Evolutionary conservation across 2,113 vertebrate genomes (phyloP), one percentile per base, ranked within the genome.

Genomic region (Dromaius novaehollandiae): DNA sequence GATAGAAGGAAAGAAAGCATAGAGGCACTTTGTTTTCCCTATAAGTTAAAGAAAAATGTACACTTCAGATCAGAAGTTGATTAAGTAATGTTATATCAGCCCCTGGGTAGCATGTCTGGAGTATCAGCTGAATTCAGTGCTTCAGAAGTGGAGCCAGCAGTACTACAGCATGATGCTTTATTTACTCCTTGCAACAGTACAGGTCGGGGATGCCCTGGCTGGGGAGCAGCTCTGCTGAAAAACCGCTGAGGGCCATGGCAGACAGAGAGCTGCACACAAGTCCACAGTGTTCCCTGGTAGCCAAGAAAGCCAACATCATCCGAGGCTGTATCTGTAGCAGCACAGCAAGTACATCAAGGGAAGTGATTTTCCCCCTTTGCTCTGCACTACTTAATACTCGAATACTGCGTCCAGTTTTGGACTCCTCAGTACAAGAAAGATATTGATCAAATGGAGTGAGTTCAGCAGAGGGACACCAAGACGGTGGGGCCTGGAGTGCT

Each of bases 191-290:
- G 51, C 55, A 79, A 56, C 21, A 51, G 5, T 0, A 19, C 32
- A 63, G 38, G 53, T 28, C 38, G 65, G 1, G 4, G 22, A 19
- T 79, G 50, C 30, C 73, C 2, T 0, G 9, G 25, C 13, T 0
- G 25, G 9, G 30, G 18, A 48, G 0, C 8, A 26, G 34, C 18
- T 77, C 86, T 86, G 20, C 69, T 70, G 30, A 32, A 32, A 60
- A 60, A 32, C 30, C 32, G 30, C 32, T 60, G 30, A 17, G 11
- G 30, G 10, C 56, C 56, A 34, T 34, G 30, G 30, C 56, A 60
- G 28, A 30, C 55, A 48, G 46, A 32, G 28, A 56, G 55, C 55
- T 56, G 28, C 9, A 30, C 55, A 17, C 6, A 13, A 71, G 38
- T 22, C 36, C 70, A n/a, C 42, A 46, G 6, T 26, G 28, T 68